Base-by-base conservation (phyloP, 2,113 vertebrate species). In the Mugil cephalus region DNA sequence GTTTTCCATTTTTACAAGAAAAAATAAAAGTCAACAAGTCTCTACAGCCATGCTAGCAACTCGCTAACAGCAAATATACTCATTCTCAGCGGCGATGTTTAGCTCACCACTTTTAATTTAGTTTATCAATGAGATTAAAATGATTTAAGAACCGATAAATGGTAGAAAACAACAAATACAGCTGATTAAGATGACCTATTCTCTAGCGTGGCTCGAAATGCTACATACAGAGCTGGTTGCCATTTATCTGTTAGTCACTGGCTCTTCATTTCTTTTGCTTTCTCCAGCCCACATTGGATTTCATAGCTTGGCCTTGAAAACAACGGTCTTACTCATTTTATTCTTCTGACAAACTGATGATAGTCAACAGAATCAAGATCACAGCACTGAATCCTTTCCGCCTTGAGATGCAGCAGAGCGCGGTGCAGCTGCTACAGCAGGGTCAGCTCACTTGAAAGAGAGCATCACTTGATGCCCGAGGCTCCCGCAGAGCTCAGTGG, bases 401-500 rank as follows among this genome's bases (percentile, higher is more conserved):
- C 76, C 60, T 65, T 47, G 21, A 38, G 58, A 80, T 50, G 51
- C 62, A 82, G 68, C 39, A 12, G 39, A 78, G 60, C 36, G 10
- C 46, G 52, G 67, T 5, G 12, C 2, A 69, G 38, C 61, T 1
- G 14, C 7, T 42, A 54, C 11, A 79, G 54, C 48, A 3, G 39
- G 70, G 77, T 66, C 70, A 65, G 21, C 59, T 73, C 15, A 40
- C 64, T 80, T 74, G 17, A 79, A 69, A 82, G 47, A 39, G 17
- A 48, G 17, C 48, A 15, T 67, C 71, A 59, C 61, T 46, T 40
- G 10, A 71, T 51, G 51, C 64, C 48, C 39, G 58, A 62, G 76
- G 77, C 80, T 75, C 15, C 67, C 53, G 69, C 12, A 69, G 74
- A 86, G 58, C 71, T 43, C 10, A 10, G 46, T 70, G n/a, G 69